Conservation (phyloP, 2,888 invertebrate genomes). For the Pasiphila rectangulata region DNA sequence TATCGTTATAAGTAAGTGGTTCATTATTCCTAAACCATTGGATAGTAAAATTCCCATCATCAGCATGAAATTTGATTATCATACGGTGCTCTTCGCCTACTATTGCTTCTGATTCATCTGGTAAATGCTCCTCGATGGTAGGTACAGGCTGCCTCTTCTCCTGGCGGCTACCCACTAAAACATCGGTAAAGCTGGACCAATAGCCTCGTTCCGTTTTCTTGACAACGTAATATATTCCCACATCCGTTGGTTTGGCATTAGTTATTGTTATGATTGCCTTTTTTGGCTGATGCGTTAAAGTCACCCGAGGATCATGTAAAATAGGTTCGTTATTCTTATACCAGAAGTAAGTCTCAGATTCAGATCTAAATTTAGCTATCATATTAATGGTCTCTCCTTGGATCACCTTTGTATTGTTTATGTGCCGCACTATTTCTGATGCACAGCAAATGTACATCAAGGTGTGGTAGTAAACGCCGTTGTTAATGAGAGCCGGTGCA, state of each 20-base stretch:
- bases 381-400: conserved; percentile 33
- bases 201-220: conserved; percentile 33
- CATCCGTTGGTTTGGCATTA: conserved; percentile 33
- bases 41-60: conserved; percentile 30
- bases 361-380: conserved; percentile 27
- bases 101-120: conserved; percentile 35
- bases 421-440: conserved; percentile 24
- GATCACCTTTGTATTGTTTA: conserved; percentile 30
- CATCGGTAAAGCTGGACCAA: conserved; percentile 37
- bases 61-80: conserved; percentile 31
- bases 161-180: conserved; percentile 30
- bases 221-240: conserved; percentile 41
- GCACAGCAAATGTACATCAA: not conserved
- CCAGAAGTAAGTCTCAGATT: conserved; percentile 32
- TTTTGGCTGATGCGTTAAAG: conserved; percentile 22
- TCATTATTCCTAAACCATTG: conserved; percentile 33
- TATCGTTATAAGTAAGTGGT: conserved; percentile 15
- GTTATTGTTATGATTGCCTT: conserved; percentile 26
- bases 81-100: conserved; percentile 37
- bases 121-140: conserved; percentile 34
- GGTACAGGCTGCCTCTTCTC: conserved; percentile 15
- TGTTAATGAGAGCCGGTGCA: conserved; percentile 10
- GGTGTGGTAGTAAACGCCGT: conserved; percentile 11
- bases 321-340: conserved; percentile 36
- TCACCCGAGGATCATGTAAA: conserved; percentile 26